Evolutionary conservation across 1,140 invertebrate genomes (phyloP).

Genomic region (Panagrolaimus sp.): DNA sequence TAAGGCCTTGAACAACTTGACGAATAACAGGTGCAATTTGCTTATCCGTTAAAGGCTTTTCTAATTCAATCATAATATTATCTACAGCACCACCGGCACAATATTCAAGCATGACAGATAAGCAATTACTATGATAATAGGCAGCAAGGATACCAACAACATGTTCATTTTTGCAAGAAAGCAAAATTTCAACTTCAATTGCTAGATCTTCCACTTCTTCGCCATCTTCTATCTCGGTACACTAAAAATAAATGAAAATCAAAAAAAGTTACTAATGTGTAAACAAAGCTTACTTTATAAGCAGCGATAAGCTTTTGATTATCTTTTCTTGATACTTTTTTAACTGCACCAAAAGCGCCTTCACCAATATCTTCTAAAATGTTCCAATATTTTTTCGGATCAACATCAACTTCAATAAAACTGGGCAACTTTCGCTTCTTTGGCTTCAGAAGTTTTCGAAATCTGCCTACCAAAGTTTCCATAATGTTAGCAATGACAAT

Average conservation of each 20-base stretch:
- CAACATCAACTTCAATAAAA: conserved; percentile 83
- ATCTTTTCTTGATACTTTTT: conserved; percentile 66
- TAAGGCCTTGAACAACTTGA: conserved; percentile 70
- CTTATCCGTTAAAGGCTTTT: conserved; percentile 84
- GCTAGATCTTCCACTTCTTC: conserved; percentile 96
- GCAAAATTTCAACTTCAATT: conserved; percentile 96
- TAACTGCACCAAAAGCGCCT: conserved; percentile 95
- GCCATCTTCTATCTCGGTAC: conserved; percentile 77
- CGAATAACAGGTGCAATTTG: conserved; percentile 92
- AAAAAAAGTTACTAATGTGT: not conserved
- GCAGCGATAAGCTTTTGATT: conserved; percentile 46
- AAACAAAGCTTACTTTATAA: conserved; percentile 38
- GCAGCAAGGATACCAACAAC: conserved; percentile 91
- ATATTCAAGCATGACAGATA: conserved; percentile 78
- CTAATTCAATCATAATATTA: conserved; percentile 94
- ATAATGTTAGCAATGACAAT: not conserved
- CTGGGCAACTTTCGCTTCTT: conserved; percentile 78
- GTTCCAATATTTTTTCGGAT: conserved; percentile 86
- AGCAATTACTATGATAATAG: conserved; percentile 69
- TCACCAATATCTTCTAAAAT: conserved; percentile 95
- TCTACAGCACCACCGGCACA: conserved; percentile 96
- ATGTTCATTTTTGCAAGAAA: conserved; percentile 87
- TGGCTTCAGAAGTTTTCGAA: conserved; percentile 6
- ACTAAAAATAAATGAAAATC: conserved; percentile 34
- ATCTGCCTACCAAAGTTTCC: conserved; percentile 7